These are phyloP conservation scores for Eufriesea mexicana DNA, from an alignment of 1,140 invertebrate genomes.

Conservation along the genomic window DNA sequence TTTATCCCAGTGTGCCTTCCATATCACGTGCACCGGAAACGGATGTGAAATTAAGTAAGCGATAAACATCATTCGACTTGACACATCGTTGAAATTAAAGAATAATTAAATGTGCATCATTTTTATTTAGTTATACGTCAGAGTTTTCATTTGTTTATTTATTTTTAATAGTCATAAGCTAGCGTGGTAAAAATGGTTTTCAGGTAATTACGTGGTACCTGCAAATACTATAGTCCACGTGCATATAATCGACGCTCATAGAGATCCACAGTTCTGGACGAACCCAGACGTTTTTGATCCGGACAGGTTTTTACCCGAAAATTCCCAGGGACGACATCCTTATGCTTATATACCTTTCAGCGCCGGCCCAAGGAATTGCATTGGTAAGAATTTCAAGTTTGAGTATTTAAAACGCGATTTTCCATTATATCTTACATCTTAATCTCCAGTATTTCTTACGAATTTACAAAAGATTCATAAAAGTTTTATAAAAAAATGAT, in stretches of 20 bases:
- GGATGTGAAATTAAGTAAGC: conserved; percentile 60
- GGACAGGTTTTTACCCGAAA: conserved; percentile 86
- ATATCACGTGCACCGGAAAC: conserved; percentile 75
- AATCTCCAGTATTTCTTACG: too few species aligned
- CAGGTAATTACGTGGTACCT: conserved; percentile 33
- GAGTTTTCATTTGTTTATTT: not conserved
- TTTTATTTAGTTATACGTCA: not conserved
- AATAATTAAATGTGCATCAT: not conserved
- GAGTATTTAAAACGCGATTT: not conserved
- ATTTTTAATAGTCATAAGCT: not conserved
- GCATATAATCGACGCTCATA: conserved; percentile 18
- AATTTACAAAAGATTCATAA: too few species aligned
- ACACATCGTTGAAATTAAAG: not conserved
- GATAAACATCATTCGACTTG: not conserved
- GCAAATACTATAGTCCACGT: not conserved
- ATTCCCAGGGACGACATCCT: conserved; percentile 78
- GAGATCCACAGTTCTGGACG: conserved; percentile 44
- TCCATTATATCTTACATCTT: too few species aligned
- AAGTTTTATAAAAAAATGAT: too few species aligned
- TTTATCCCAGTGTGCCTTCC: conserved; percentile 85
- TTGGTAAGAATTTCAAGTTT: conserved; percentile 73
- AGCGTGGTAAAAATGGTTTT: not conserved
- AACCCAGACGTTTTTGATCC: conserved; percentile 84
- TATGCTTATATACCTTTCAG: conserved; percentile 86
- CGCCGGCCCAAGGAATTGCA: conserved; percentile 85